phyloP scores from a whole-genome alignment of 2,113 vertebrate genomes.

The Gavialis gangeticus region DNA sequence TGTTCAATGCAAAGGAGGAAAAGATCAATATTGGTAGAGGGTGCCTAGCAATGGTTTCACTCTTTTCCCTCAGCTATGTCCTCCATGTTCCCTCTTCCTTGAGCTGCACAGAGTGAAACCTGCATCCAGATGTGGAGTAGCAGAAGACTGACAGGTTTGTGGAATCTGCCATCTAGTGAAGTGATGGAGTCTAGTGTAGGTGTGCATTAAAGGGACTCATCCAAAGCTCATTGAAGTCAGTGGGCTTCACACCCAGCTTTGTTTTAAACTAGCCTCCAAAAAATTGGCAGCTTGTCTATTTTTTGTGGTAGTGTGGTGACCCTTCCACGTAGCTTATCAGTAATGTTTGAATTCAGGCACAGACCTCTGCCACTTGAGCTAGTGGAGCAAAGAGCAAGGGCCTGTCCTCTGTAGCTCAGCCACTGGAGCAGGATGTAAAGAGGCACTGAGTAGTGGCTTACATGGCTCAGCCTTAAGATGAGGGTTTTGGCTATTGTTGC shows the following conservation, averaged over 20 bases:
- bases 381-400: neutral
- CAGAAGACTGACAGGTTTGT: neutral
- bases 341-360: neutral
- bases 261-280: neutral
- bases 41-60: neutral
- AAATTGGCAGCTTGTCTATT: too few relatives aligned
- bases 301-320: neutral
- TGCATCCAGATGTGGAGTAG: neutral
- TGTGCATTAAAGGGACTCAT: neutral
- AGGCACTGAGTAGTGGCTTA: neutral
- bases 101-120: neutral
- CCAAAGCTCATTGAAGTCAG: neutral
- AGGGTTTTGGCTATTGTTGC: neutral
- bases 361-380: neutral
- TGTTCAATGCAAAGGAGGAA: neutral
- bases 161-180: neutral
- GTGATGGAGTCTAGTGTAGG: neutral
- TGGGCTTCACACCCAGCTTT: neutral
- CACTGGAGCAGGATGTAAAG: neutral
- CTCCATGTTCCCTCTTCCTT: neutral
- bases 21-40: neutral
- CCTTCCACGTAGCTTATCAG: neutral
- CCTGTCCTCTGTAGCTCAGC: neutral
- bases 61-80: neutral
- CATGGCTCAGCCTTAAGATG: neutral